Evolutionary conservation across 2,113 vertebrate species (phyloP).

Genomic region (Prolemur simus): DNA sequence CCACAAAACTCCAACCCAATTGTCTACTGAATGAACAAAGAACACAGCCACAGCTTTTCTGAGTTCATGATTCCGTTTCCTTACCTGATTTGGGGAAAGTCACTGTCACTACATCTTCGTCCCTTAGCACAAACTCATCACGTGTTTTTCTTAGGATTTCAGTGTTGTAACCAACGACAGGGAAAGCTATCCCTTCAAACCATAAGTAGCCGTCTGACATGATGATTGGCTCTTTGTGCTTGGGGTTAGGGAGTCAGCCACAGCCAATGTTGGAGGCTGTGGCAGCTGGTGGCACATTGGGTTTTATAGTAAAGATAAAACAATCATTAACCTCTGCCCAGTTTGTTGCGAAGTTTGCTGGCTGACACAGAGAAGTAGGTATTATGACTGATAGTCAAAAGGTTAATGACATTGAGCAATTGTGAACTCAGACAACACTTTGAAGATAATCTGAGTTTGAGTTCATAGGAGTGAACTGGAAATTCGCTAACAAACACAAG

Average conservation of each 20-base stretch:
- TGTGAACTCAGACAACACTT: background rate
- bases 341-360: background rate
- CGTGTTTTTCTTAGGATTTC: background rate
- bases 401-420: background rate
- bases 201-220: background rate
- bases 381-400: too few relatives aligned
- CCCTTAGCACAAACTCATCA: background rate
- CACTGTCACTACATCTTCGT: background rate
- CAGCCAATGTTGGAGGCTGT: accelerated
- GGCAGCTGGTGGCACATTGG: accelerated
- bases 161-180: background rate
- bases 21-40: background rate
- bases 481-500: background rate
- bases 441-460: background rate
- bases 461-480: background rate
- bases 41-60: background rate
- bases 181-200: constrained; percentile 11
- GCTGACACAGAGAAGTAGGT: background rate
- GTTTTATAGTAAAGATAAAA: background rate
- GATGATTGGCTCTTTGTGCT: accelerated
- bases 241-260: accelerated
- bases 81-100: constrained; percentile 41
- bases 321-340: background rate
- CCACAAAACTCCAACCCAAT: too few relatives aligned
- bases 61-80: background rate